These are phyloP conservation scores for Hymenochirus boettgeri DNA, from an alignment of 2,113 vertebrate genomes.

Conservation along the genomic window DNA sequence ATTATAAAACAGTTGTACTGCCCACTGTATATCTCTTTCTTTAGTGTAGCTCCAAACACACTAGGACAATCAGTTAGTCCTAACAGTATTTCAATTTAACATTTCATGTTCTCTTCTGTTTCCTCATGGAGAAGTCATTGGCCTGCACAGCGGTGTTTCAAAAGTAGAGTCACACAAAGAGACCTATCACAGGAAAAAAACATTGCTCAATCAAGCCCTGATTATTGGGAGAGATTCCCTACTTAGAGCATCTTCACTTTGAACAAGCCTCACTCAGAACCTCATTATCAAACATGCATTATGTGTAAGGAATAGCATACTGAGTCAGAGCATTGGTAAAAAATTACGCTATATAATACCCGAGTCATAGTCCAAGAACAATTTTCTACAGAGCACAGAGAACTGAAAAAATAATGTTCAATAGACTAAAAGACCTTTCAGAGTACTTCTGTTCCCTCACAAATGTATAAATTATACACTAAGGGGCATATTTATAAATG, in stretches of 20 bases:
- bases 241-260: conserved; percentile 40
- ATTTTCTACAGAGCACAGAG: conserved; percentile 18
- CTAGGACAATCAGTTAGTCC: conserved; percentile 41
- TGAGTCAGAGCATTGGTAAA: conserved; percentile 34
- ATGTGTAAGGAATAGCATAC: conserved; percentile 42
- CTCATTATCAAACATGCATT: conserved; percentile 38
- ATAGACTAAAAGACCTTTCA: conserved; percentile 4
- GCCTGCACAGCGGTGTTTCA: conserved; percentile 34
- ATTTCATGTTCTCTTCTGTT: conserved; percentile 37
- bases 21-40: conserved; percentile 32
- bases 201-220: conserved; percentile 35
- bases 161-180: conserved; percentile 37
- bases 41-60: conserved; percentile 36
- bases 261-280: conserved; percentile 36
- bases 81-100: conserved; percentile 38
- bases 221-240: conserved; percentile 42
- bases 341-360: conserved; percentile 39
- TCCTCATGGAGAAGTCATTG: conserved; percentile 36
- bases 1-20: conserved; percentile 28
- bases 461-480: background rate
- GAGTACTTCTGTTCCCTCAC: background rate
- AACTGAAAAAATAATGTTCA: conserved; percentile 11
- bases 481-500: too few relatives aligned
- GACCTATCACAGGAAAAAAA: conserved; percentile 27
- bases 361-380: conserved; percentile 38